These are phyloP conservation scores for Criorhina ranunculi DNA, from an alignment of 2,888 invertebrate genomes.

Conservation along the genomic window DNA sequence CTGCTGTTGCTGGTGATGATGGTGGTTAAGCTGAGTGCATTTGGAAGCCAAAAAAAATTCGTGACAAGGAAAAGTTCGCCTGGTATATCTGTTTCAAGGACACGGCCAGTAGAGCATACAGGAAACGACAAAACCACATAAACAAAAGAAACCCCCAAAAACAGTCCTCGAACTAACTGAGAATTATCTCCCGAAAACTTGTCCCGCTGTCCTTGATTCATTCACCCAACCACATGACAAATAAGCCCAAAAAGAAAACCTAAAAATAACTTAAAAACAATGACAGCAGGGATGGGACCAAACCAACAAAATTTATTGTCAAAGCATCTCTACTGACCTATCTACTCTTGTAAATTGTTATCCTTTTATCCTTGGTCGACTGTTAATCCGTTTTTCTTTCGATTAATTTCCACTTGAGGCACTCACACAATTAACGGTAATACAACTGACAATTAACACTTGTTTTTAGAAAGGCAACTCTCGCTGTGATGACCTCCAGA, in stretches of 20 bases:
- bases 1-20: slow-evolving; percentile 48
- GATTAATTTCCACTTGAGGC: slow-evolving; percentile 11
- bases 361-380: slow-evolving; percentile 57
- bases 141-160: slow-evolving; percentile 16
- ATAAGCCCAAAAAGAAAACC: slow-evolving; percentile 4
- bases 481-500: slow-evolving; percentile 46
- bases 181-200: slow-evolving; percentile 34
- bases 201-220: slow-evolving; percentile 49
- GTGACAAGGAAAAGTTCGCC: slow-evolving; percentile 53
- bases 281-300: slow-evolving; percentile 1
- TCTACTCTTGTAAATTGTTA: slow-evolving; percentile 28
- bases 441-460: slow-evolving; percentile 39
- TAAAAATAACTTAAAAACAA: slow-evolving; percentile 47
- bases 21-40: slow-evolving; percentile 27
- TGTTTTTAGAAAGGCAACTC: slow-evolving; percentile 13
- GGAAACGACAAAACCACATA: slow-evolving; percentile 46
- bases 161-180: slow-evolving; percentile 18
- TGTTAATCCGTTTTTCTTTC: slow-evolving; percentile 56
- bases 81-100: slow-evolving; percentile 64
- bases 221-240: slow-evolving; percentile 56
- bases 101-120: slow-evolving; percentile 50
- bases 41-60: slow-evolving; percentile 53
- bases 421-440: slow-evolving; percentile 30
- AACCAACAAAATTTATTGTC: slow-evolving; percentile 28
- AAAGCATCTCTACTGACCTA: slow-evolving; percentile 52